Conservation (phyloP, 2,888 invertebrate species). For the Calameuta filiformis region DNA sequence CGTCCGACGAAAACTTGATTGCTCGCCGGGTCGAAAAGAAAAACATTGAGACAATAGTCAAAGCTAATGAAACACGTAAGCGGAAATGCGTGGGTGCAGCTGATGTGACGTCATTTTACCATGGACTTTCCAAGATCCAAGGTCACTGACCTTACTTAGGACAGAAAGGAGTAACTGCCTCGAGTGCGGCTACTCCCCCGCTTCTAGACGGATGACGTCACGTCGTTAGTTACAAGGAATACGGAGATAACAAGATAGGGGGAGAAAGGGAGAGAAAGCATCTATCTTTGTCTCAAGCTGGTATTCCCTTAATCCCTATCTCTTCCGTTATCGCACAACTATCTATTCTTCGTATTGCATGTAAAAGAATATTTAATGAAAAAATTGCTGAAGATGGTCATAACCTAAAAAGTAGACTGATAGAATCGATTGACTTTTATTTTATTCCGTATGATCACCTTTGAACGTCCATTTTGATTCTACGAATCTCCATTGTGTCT, state of each 20-base stretch:
- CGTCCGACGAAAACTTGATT: background rate
- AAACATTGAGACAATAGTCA: slow-evolving; percentile 2
- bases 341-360: background rate
- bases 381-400: background rate
- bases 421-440: background rate
- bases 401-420: background rate
- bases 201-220: background rate
- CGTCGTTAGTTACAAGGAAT: background rate
- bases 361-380: no score
- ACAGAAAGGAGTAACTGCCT: background rate
- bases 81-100: slow-evolving; percentile 44
- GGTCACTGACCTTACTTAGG: slow-evolving; percentile 40
- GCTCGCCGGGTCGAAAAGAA: background rate
- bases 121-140: slow-evolving; percentile 35
- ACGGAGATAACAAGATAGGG: background rate
- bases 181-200: background rate
- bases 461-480: background rate
- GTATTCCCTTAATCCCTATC: background rate
- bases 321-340: background rate
- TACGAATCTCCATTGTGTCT: background rate
- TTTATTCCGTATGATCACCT: background rate
- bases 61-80: slow-evolving; percentile 27
- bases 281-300: background rate
- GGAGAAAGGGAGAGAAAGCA: background rate
- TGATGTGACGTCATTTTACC: slow-evolving; percentile 21